Percentiles rank a stretch among this genome's conserved stretches.
These are phyloP conservation scores for Parasteatoda tepidariorum DNA, from an alignment of 1,140 invertebrate genomes.

Conservation along the genomic window DNA sequence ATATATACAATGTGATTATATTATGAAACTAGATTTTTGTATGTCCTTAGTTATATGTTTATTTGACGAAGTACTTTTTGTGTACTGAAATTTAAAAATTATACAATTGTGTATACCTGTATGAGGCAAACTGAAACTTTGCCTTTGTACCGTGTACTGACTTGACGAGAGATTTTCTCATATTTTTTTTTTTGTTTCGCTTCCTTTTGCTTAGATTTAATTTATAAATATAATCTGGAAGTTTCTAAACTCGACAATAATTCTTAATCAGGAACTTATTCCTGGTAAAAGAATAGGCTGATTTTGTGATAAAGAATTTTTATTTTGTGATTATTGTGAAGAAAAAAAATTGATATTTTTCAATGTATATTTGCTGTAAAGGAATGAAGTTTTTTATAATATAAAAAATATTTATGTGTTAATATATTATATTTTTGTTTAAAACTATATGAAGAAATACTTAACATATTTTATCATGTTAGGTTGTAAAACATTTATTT, in stretches of 20 bases:
- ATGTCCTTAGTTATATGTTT: slow-evolving; percentile 23
- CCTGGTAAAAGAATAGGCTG: neutral
- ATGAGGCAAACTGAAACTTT: neutral
- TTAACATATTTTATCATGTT: neutral
- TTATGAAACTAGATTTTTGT: slow-evolving; percentile 14
- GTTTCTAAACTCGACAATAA: neutral
- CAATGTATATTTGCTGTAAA: neutral
- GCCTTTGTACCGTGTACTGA: neutral
- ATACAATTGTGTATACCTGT: neutral
- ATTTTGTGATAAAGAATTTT: neutral
- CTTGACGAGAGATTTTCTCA: neutral
- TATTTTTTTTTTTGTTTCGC: no score
- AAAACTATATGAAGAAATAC: neutral
- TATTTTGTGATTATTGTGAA: neutral
- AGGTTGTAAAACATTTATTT: neutral
- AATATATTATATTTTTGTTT: neutral
- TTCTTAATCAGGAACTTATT: neutral
- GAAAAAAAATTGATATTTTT: neutral
- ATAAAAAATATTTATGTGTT: neutral
- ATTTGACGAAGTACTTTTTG: slow-evolving; percentile 50
- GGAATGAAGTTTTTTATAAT: neutral
- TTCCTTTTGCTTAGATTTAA: neutral
- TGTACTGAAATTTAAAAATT: slow-evolving; percentile 46
- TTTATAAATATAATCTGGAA: neutral
- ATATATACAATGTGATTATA: slow-evolving; percentile 45